phyloP scores from a whole-genome alignment of 2,113 vertebrate species.

The Thryonomys swinderianus region DNA sequence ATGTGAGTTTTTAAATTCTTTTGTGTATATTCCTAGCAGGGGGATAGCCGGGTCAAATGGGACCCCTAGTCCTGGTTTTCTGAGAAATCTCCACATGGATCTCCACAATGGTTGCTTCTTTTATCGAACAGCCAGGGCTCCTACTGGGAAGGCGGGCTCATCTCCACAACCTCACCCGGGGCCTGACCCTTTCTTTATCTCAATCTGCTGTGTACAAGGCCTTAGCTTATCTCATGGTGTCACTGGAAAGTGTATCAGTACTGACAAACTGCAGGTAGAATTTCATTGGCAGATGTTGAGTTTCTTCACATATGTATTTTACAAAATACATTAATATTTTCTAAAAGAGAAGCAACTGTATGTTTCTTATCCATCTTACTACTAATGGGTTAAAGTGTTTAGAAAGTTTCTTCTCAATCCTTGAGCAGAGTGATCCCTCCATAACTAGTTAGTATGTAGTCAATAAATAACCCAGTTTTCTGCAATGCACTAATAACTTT shows the following conservation, averaged over 20 bases:
- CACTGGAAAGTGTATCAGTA: neutral
- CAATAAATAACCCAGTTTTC: neutral
- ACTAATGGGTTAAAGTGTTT: neutral
- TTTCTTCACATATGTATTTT: neutral
- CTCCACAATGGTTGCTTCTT: too few species aligned
- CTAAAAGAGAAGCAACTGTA: neutral
- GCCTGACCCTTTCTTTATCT: neutral
- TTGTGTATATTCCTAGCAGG: too few species aligned
- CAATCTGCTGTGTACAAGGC: accelerated
- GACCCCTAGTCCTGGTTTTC: too few species aligned
- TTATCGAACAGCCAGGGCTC: too few species aligned
- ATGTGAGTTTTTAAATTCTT: too few species aligned
- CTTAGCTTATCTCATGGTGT: neutral
- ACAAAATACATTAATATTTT: neutral
- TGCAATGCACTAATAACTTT: neutral
- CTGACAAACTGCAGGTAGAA: neutral
- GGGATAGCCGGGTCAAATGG: too few species aligned
- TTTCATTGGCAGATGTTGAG: neutral
- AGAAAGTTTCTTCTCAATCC: neutral
- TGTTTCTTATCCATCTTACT: neutral
- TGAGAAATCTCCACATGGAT: too few species aligned
- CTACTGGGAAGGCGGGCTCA: accelerated
- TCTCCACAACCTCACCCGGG: neutral
- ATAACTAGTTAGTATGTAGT: neutral
- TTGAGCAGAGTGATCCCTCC: neutral